Evolutionary conservation across 2,888 invertebrate genomes (phyloP), one percentile per base, ranked within the genome.

Genomic region (Aproaerema taeniolella): DNA sequence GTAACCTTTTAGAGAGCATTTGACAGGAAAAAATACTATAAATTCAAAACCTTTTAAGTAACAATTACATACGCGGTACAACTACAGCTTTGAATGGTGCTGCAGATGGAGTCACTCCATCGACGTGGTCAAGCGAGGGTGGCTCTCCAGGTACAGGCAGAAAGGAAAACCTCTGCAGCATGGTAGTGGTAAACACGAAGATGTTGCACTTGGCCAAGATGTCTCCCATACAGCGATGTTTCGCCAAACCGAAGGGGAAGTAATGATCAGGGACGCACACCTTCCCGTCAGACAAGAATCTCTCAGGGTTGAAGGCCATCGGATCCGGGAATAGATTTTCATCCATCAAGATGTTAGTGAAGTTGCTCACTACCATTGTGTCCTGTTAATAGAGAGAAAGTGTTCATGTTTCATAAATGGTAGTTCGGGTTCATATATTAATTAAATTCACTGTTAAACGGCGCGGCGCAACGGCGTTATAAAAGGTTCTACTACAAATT

Each of bases 151-250:
- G 90, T 1, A 89, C 88, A 0, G 91, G 77, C 1, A 88, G 67
- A 58, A 95, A 91, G 2, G 88, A 88, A 53, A 93, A 95, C 53
- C 88, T 89, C 69, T 95, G 95, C 51, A 95, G 75, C 52, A 95
- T 77, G 0, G 91, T 88, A 0, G 94, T 90, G 0, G 90, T 90
- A 55, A 95, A 93, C 20, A 94, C 68, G 59, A 95, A 95, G 36
- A 95, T 87, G 58, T 93, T 95, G 53, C 93, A 93, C 55, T 91
- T 91, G 0, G 93, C 93, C n/a, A 87, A 52, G 0, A 78, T 69
- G 60, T 95, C 95, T 0, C 95, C 95, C 90, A 95, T 90, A 59
- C 95, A 95, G 37, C 95, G 90, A 61, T 92, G 93, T 53, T 91
- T 92, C 0, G 93, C 93, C 37, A 91, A 77, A 10, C 95, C 94